Evolutionary conservation across 2,113 vertebrate genomes (phyloP), one percentile per base, ranked within the genome.

Genomic region (Phalacrocorax aristotelis): DNA sequence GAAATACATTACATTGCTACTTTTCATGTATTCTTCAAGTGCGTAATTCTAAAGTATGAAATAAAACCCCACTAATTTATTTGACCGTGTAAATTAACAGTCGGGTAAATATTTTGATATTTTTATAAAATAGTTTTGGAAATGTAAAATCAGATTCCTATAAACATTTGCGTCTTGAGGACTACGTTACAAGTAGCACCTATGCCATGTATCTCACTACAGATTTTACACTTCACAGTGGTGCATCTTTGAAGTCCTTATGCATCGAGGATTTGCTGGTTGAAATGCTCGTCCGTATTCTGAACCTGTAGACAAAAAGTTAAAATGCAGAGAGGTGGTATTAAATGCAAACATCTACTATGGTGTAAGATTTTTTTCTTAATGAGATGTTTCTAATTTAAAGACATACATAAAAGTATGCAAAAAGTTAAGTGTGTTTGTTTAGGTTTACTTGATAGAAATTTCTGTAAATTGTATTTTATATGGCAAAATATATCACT

Each of bases 381-480:
- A 97, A 96, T 70, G 94, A 97, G 92, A 96, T 87, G 96, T 98
- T 98, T 98, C 97, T 98, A 97, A 98, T 97, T 97, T 98, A 98
- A 98, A 97, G 85, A 97, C 93, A 89, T 97, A 97, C 96, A 94
- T 83, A 93, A 92, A 93, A 83, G 95, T 97, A 97, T 98, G 97
- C 97, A 97, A 98, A 97, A 42, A 98, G 94, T 84, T 93, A 92
- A 96, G 97, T 96, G 96, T 98, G 98, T 98, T 98, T 98, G 97
- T 95, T 98, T 97, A 98, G 95, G 94, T 95, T 97, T 97, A 95
- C 97, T 97, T 96, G 92, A 92, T 97, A 97, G 97, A 95, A 90
- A 83, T 97, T 98, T 98, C 98, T 98, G 98, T 98, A 98, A 97
- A 98, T 98, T 98, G 98, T 97, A 97, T 98, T 98, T 98, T 98